Base-by-base conservation (phyloP, 23 tunicate genomes). In the Aplidium turbinatum region DNA sequence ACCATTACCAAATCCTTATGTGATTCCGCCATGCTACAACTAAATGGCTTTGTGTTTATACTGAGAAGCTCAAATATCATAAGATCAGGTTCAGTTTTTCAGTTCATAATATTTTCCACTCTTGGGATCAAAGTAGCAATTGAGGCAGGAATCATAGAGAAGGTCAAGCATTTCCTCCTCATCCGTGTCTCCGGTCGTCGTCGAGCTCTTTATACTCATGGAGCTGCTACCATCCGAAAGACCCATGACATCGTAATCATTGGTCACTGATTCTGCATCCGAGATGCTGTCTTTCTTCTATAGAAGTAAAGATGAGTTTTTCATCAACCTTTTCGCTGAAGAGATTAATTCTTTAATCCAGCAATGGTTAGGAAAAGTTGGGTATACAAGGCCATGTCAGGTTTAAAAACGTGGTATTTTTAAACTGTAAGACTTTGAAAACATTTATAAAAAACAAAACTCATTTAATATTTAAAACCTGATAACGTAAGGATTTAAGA, bases 81-180 rank as follows among this genome's bases (percentile, higher is more conserved):
- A n/a, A n/a, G n/a, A n/a, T n/a, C n/a, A n/a, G 6, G 24, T 22
- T 38, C 30, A 66, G 38, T 66, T 66, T 79, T 78, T 90, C 45
- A 90, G 70, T 51, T 90, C 97, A 63, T 90, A 90, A 72, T 90
- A 90, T 51, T 87, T 90, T 61, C 97, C 97, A 3, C 61, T 76
- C 57, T 90, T 90, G 7, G 97, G 97, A 70, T 90, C 97, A 66
- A 90, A 90, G 38, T 90, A 90, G 40, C 97, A 90, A 36, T 90
- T 90, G 33, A 90, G 76, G 65, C 85, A 78, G 28, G 97, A 85
- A 72, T 90, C 97, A 34, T 90, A 90, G 72, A 90, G 35, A 29
- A 90, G 71, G 24, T 90, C 97, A 28, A 90, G 64, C 97, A 90
- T 90, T 58, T 81, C 87, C 47, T 88, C 96, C 24, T 88, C 96